Evolutionary conservation across 2,797 vertebrate species (phyloP).

Genomic region (Trachops cirrhosus): DNA sequence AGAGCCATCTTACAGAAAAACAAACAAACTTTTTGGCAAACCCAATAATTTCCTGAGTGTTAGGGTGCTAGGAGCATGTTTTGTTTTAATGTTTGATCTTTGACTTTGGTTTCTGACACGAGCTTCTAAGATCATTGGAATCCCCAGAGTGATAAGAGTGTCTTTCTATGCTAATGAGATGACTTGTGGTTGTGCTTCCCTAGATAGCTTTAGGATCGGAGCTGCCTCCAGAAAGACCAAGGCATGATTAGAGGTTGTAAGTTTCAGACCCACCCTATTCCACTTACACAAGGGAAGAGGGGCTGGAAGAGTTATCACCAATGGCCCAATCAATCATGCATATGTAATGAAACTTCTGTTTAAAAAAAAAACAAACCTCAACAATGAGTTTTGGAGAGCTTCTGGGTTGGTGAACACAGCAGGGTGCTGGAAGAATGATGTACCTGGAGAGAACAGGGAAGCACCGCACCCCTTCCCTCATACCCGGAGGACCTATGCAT

Average conservation of each 20-base stretch:
- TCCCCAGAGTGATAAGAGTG: not conserved
- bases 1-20: no score
- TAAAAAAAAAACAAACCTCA: not conserved
- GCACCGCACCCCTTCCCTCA: not conserved
- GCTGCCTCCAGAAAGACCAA: not conserved
- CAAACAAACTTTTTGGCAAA: no score
- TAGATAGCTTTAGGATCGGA: not conserved
- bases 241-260: not conserved
- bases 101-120: not conserved
- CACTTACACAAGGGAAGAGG: not conserved
- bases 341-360: not conserved
- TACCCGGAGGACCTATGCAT: not conserved
- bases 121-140: not conserved
- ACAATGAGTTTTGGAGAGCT: not conserved
- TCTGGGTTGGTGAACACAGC: not conserved
- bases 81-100: constrained; percentile 10
- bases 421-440: not conserved
- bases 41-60: not conserved
- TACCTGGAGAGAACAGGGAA: not conserved
- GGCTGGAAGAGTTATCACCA: not conserved
- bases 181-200: not conserved
- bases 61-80: not conserved
- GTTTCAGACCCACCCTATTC: not conserved
- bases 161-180: not conserved
- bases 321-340: not conserved